Percentiles rank a stretch among this genome's conserved stretches.
These are phyloP conservation scores for Polyodon spathula DNA, from an alignment of 2,113 vertebrate species.

Conservation along the genomic window DNA sequence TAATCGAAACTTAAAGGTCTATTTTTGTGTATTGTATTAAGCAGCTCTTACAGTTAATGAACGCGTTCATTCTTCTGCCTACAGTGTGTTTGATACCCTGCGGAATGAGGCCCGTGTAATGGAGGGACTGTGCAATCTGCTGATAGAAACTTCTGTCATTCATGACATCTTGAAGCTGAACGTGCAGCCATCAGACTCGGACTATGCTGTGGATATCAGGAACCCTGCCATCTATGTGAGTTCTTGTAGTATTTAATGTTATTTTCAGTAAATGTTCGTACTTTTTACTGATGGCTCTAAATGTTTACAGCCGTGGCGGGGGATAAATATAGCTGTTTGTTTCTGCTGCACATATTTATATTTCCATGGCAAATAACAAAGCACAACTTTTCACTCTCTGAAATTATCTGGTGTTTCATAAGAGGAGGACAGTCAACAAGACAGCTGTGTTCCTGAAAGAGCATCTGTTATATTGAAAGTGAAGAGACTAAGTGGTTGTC, in stretches of 20 bases:
- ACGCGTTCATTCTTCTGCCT: neutral
- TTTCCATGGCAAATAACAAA: no score
- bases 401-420: no score
- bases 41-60: no score
- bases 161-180: slow-evolving; percentile 88
- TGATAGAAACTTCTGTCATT: slow-evolving; percentile 72
- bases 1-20: no score
- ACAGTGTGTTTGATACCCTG: slow-evolving; percentile 84
- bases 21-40: no score
- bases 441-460: neutral
- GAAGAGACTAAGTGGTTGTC: neutral
- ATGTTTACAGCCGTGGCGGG: no score
- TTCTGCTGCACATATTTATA: no score
- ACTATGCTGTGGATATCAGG: slow-evolving; percentile 93
- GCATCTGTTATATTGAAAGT: neutral
- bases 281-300: no score
- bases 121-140: slow-evolving; percentile 86
- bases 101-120: slow-evolving; percentile 85
- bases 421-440: neutral
- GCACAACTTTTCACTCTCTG: no score
- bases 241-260: slow-evolving; percentile 3
- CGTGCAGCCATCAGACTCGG: slow-evolving; percentile 80
- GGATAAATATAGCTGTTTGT: no score
- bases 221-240: slow-evolving; percentile 80
- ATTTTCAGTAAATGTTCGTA: no score